These are phyloP conservation scores for Dryococelus australis DNA, from an alignment of 2,888 invertebrate species.

Conservation along the genomic window DNA sequence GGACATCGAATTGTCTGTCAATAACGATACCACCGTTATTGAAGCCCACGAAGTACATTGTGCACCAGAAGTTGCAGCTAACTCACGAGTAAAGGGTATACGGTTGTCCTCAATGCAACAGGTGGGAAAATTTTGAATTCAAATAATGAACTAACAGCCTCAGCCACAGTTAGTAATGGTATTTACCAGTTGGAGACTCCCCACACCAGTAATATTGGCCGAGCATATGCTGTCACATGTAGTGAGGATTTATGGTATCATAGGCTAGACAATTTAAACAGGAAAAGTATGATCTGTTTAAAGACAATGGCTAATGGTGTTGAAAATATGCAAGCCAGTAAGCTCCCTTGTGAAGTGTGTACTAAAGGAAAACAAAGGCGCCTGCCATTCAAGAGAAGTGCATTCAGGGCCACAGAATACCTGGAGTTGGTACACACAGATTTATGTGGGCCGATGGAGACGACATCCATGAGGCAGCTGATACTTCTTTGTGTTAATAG, in stretches of 20 bases:
- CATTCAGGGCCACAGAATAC: neutral
- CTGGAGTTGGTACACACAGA: too few species aligned
- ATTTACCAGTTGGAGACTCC: too few species aligned
- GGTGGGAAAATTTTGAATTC: neutral
- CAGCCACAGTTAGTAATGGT: too few species aligned
- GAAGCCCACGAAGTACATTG: neutral
- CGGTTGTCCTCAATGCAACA: neutral
- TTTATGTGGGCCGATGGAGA: too few species aligned
- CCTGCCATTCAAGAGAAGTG: too few species aligned
- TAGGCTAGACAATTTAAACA: neutral
- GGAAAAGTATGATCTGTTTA: neutral
- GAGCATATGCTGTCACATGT: too few species aligned
- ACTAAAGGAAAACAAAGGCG: neutral
- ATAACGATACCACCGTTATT: neutral
- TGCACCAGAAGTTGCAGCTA: neutral
- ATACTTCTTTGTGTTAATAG: too few species aligned
- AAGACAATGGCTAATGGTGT: neutral
- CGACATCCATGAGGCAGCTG: too few species aligned
- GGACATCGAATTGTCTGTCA: neutral
- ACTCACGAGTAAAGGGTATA: neutral
- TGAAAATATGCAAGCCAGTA: neutral
- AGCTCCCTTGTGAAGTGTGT: neutral
- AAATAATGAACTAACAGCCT: neutral
- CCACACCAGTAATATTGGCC: too few species aligned
- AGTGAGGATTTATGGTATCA: neutral